These are phyloP conservation scores for Erebia aethiops DNA, from an alignment of 2,888 invertebrate species.

Conservation along the genomic window DNA sequence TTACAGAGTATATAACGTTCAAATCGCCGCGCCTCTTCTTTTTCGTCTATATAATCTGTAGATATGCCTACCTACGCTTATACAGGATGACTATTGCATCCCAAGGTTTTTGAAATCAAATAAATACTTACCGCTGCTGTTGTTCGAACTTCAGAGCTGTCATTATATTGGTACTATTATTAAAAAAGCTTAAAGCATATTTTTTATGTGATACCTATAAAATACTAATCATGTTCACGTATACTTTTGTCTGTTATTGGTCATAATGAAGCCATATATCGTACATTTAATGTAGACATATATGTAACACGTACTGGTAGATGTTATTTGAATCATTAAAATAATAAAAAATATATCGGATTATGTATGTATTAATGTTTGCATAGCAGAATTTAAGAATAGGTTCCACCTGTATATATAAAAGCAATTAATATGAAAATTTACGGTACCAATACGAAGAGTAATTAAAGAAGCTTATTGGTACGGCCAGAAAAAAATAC, in stretches of 20 bases:
- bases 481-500: slow-evolving; percentile 42
- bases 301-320: not conserved
- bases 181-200: too few relatives aligned
- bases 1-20: slow-evolving; percentile 65
- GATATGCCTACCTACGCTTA: slow-evolving; percentile 29
- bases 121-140: slow-evolving; percentile 13
- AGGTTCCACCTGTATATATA: slow-evolving; percentile 27
- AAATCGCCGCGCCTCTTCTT: slow-evolving; percentile 48
- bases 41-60: slow-evolving; percentile 18
- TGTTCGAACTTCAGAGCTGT: too few relatives aligned
- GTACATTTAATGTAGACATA: too few relatives aligned
- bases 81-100: slow-evolving; percentile 26
- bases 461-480: slow-evolving; percentile 61
- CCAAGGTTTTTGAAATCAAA: slow-evolving; percentile 2
- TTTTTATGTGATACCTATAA: too few relatives aligned
- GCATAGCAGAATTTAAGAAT: not conserved
- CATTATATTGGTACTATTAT: too few relatives aligned
- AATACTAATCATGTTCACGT: too few relatives aligned
- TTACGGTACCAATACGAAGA: slow-evolving; percentile 59
- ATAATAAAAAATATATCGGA: too few relatives aligned
- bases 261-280: not conserved
- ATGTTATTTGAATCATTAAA: too few relatives aligned
- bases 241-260: too few relatives aligned
- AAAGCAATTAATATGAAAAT: slow-evolving; percentile 62
- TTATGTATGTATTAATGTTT: too few relatives aligned